Evolutionary conservation across 2,888 invertebrate species (phyloP), one percentile per base, ranked within the genome.

Genomic region (Rhagophthalmus giganteus): DNA sequence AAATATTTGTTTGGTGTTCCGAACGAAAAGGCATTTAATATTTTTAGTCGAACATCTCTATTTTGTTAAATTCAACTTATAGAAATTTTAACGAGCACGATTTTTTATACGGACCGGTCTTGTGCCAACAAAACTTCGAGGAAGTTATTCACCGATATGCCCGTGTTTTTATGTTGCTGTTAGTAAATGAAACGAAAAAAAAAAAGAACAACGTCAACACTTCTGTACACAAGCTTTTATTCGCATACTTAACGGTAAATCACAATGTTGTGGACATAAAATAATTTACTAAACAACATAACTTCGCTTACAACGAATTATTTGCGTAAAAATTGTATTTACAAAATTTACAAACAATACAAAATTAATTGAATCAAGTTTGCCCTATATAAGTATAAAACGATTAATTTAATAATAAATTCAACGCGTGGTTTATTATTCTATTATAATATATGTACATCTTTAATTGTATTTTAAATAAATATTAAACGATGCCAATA

Each of bases 241-340:
- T 46, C 25, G 24, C 34, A 49, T 35, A 42, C 42, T 42, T 46
- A 51, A 51, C 30, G 41, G 24, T 51, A 51, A 51, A 45, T 51
- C 51, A 46, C 45, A 51, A 39, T 51, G 38, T 16, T 44, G 30
- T 32, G 42, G 38, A 44, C 42, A 44, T 50, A 50, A 47, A 50
- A 50, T 44, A 50, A 50, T 50, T 49, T 49, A 49, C 44, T 44
- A 50, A 20, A 44, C 25, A 44, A 50, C 37, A 35, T 37, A 50
- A 50, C 37, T 25, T 41, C 30, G 41, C 31, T 49, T 37, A 41
- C 34, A 37, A 32, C 2, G 31, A 28, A 34, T 34, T 26, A 35
- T 39, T 40, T 20, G 12, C 16, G 25, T 12, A 40, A 41, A 33
- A 20, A 2, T 44, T 13, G 3, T 44, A 50, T 50, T 33, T 50